Base-by-base conservation (phyloP, 2,797 vertebrate genomes). In the Rhodeus uyekii region DNA sequence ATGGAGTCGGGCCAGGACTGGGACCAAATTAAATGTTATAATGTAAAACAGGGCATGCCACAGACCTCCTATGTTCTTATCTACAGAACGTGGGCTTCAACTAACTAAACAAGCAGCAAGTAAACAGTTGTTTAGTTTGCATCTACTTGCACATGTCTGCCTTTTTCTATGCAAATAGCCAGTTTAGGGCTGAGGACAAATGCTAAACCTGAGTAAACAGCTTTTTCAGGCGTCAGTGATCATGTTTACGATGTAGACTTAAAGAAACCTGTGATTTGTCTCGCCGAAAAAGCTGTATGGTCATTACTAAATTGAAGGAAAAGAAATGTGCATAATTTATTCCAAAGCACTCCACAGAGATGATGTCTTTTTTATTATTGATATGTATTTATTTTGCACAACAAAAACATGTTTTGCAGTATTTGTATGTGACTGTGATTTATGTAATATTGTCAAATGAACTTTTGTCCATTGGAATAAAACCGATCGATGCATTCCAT, bases 1-100 rank as follows among this genome's bases (percentile, higher is more conserved):
- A 83, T 83, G 78, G 73, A 71, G 14, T 58, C 3, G 2, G 46
- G 50, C 83, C 84, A 78, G 72, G 39, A 72, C 84, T 29, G 27
- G 38, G 75, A 46, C 39, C 84, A 63, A 86, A 86, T 86, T 39
- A 83, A 87, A 84, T 75, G 38, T 81, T 46, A 53, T 68, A 81
- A 76, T 76, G 77, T 85, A 27, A 32, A 83, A 80, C 85, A 85
- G 85, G 83, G 84, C 80, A 60, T 42, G 68, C 80, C 80, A 77
- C 61, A 82, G 82, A 76, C 74, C 50, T 42, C 32, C 71, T 22
- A 42, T n/a, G 68, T 80, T 61, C 83, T 88, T 85, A 85, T 88
- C 83, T 72, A 19, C 27, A 63, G 34, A 81, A 75, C 8, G 16
- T 65, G 9, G 29, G 34, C 69, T 76, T 73, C 75, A 81, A 85